Conservation (phyloP, 2,888 invertebrate species). For the Dasypogon diadema region DNA sequence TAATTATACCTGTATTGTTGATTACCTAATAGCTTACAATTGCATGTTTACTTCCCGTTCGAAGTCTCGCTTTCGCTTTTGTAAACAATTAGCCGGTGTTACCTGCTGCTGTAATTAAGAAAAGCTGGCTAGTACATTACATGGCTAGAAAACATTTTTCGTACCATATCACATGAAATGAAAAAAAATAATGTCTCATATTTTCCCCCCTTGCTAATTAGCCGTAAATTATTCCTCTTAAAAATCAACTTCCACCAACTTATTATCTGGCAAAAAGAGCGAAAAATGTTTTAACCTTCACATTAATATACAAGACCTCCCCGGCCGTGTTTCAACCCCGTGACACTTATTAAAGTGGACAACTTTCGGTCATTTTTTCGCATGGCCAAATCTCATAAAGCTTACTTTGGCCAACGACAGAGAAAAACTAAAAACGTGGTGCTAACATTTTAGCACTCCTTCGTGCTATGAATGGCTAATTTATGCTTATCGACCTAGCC, state of each 20-base stretch:
- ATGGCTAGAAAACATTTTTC: constrained; percentile 15
- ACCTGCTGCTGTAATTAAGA: no score
- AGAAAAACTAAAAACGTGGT: constrained; percentile 23
- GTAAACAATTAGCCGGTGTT: no score
- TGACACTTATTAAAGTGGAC: constrained; percentile 42
- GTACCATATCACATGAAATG: background rate
- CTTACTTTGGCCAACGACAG: constrained; percentile 19
- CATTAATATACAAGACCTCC: constrained; percentile 3
- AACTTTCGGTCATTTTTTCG: constrained; percentile 45
- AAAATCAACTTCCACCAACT: constrained; percentile 37
- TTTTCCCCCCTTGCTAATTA: constrained; percentile 25
- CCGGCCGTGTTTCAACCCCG: background rate
- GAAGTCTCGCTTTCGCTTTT: no score
- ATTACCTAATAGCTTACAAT: no score
- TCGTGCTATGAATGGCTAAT: constrained; percentile 55
- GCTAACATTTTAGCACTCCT: constrained; percentile 53
- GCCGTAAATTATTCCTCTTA: constrained; percentile 21
- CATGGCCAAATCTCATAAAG: constrained; percentile 51
- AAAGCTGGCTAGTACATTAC: constrained; percentile 1
- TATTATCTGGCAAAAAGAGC: constrained; percentile 23
- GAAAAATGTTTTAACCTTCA: constrained; percentile 28
- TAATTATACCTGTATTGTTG: no score
- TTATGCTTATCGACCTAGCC: constrained; percentile 52
- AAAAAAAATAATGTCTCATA: constrained; percentile 3
- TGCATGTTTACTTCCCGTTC: no score